Conservation (phyloP, 2,888 invertebrate genomes). For the Drosophila limbata region DNA sequence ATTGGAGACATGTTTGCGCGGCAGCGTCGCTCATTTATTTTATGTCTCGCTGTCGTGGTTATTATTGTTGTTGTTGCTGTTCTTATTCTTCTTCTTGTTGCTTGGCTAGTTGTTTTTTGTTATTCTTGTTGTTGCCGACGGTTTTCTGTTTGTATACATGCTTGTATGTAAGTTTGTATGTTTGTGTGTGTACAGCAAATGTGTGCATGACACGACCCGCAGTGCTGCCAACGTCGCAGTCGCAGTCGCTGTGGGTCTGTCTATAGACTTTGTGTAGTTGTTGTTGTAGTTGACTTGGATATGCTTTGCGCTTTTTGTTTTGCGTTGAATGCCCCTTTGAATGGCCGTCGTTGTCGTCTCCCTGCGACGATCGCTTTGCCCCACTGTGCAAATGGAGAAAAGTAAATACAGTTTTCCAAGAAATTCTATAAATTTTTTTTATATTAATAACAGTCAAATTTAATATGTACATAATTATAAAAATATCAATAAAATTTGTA, state of each 20-base stretch:
- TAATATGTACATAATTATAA: too few relatives aligned
- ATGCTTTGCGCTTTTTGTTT: slow-evolving; percentile 48
- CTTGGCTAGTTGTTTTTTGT: slow-evolving; percentile 58
- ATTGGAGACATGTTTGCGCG: slow-evolving; percentile 75
- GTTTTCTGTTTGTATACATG: slow-evolving; percentile 30
- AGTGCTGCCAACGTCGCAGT: slow-evolving; percentile 54
- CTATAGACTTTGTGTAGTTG: slow-evolving; percentile 33
- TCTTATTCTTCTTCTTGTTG: slow-evolving; percentile 44
- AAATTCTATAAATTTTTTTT: too few relatives aligned
- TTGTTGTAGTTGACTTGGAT: slow-evolving; percentile 38
- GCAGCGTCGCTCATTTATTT: slow-evolving; percentile 79
- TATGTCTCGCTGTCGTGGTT: slow-evolving; percentile 63
- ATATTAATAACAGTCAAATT: too few relatives aligned
- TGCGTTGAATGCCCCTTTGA: slow-evolving; percentile 18
- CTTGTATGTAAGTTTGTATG: slow-evolving; percentile 1
- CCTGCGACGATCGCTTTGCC: slow-evolving; percentile 23
- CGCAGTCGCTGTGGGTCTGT: slow-evolving; percentile 29
- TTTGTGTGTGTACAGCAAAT: slow-evolving; percentile 45
- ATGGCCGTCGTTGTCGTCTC: slow-evolving; percentile 1
- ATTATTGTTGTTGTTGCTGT: slow-evolving; percentile 26
- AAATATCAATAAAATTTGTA: too few relatives aligned
- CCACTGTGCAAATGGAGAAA: slow-evolving; percentile 16
- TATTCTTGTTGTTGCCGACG: slow-evolving; percentile 46
- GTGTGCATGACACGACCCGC: slow-evolving; percentile 76
- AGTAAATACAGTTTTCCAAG: not conserved